Evolutionary conservation across 2,113 vertebrate genomes (phyloP).

Genomic region (Noturus placidus): DNA sequence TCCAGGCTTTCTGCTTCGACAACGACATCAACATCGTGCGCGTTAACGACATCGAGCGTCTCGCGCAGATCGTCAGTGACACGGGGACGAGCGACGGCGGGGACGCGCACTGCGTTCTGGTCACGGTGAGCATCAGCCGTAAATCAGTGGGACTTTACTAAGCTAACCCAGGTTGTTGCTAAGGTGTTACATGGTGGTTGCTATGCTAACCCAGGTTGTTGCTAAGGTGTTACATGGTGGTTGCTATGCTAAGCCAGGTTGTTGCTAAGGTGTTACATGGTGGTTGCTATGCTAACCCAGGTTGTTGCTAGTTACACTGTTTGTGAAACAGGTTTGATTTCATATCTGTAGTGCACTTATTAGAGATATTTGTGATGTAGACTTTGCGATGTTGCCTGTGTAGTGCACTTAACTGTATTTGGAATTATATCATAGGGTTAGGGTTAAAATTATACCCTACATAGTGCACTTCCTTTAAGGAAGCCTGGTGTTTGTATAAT

Average conservation of each 20-base stretch:
- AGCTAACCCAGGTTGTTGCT: no score
- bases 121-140: constrained; percentile 75
- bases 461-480: not conserved
- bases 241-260: not conserved
- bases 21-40: constrained; percentile 96
- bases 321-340: not conserved
- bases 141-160: not conserved
- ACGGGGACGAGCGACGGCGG: constrained; percentile 81
- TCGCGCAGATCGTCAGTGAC: constrained; percentile 83
- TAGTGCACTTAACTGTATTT: not conserved
- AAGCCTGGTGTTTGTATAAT: not conserved
- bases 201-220: not conserved
- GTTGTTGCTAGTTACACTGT: not conserved
- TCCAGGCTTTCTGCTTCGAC: constrained; percentile 97
- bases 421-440: no score
- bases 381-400: not conserved
- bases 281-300: not conserved
- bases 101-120: constrained; percentile 94
- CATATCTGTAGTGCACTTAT: not conserved
- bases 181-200: not conserved
- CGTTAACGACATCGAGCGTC: constrained; percentile 84
- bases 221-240: not conserved
- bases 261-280: not conserved
- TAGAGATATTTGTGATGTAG: not conserved
- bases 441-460: not conserved